phyloP scores from a whole-genome alignment of 1,140 invertebrate species.

The Neodiprion virginianus region DNA sequence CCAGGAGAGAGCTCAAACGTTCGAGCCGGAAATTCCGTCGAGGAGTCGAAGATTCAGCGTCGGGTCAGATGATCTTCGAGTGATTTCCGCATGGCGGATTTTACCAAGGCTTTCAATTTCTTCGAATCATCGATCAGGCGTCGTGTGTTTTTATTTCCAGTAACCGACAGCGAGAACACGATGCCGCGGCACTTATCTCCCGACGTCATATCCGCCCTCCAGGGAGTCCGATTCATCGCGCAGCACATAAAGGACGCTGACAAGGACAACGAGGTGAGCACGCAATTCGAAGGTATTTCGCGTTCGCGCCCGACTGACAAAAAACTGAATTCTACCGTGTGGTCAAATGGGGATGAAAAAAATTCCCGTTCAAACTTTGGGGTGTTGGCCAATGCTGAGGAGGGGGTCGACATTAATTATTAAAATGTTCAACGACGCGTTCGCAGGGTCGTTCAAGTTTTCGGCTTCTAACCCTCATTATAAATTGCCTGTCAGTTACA shows the following conservation, averaged over 20 bases:
- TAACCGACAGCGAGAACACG: constrained; percentile 80
- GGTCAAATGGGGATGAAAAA: no score
- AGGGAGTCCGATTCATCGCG: constrained; percentile 95
- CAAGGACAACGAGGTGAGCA: constrained; percentile 88
- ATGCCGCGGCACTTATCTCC: constrained; percentile 80
- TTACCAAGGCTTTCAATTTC: constrained; percentile 29
- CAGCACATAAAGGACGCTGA: constrained; percentile 96
- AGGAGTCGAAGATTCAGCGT: neutral
- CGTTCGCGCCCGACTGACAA: no score
- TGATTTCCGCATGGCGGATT: neutral
- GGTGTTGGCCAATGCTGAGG: no score
- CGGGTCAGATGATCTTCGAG: neutral
- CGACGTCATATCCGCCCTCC: constrained; percentile 88
- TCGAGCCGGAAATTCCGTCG: neutral
- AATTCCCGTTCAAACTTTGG: no score
- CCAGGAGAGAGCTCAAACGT: neutral
- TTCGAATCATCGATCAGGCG: neutral
- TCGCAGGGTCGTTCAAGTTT: neutral
- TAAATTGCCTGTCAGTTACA: constrained; percentile 1
- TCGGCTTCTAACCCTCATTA: neutral
- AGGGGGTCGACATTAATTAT: neutral
- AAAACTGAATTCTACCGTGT: no score
- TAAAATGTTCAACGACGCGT: neutral
- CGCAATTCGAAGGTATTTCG: neutral
- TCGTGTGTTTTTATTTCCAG: constrained; percentile 47